Evolutionary conservation across 2,888 invertebrate genomes (phyloP).

Genomic region (Phalangium opilio): DNA sequence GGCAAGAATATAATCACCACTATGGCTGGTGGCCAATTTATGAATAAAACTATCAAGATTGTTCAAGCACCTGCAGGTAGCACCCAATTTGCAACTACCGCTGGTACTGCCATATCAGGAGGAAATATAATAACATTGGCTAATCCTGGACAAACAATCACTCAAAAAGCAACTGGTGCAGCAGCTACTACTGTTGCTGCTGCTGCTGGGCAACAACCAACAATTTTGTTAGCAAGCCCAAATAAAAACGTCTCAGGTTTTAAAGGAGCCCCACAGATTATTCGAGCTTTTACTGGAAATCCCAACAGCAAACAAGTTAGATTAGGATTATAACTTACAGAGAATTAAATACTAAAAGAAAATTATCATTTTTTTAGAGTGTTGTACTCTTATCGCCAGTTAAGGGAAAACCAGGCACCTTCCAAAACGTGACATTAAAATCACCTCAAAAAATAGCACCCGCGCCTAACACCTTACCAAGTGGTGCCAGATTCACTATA

Average conservation of each 20-base stretch:
- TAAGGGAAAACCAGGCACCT: conserved; percentile 36
- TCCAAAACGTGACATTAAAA: conserved; percentile 36
- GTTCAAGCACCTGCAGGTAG: conserved; percentile 3
- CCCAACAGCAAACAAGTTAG: conserved; percentile 19
- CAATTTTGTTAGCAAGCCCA: conserved; percentile 23
- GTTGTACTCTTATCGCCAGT: conserved; percentile 29
- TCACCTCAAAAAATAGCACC: conserved; percentile 55
- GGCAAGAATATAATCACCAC: too few relatives aligned
- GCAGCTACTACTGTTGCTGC: conserved; percentile 8
- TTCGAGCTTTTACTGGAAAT: conserved; percentile 23
- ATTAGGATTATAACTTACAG: too few relatives aligned
- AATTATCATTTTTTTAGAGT: conserved; percentile 5
- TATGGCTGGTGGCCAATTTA: too few relatives aligned
- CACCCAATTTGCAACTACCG: conserved; percentile 23
- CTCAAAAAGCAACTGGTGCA: conserved; percentile 7
- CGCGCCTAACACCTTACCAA: conserved; percentile 34
- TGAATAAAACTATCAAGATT: too few relatives aligned
- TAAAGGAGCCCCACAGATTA: conserved; percentile 33
- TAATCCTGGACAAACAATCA: not conserved
- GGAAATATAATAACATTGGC: conserved; percentile 8
- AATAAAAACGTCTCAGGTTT: conserved; percentile 48
- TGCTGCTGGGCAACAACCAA: conserved; percentile 13
- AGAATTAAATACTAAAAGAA: not conserved
- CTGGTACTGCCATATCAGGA: not conserved
- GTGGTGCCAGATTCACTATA: conserved; percentile 1